These are phyloP conservation scores for Coturnix japonica DNA, from an alignment of 2,113 vertebrate species.

Conservation along the genomic window DNA sequence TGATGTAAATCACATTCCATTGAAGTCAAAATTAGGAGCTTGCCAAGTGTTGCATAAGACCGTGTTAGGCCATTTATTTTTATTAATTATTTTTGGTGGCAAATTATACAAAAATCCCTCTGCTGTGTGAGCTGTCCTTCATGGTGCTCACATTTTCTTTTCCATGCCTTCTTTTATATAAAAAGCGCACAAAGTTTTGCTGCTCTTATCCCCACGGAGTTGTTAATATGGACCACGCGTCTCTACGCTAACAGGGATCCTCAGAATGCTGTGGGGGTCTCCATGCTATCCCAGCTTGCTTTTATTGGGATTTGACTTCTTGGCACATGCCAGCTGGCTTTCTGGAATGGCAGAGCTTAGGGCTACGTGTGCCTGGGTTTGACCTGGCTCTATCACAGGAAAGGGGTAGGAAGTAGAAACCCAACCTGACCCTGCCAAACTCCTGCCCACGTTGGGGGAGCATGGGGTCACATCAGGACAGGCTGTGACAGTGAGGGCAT, in stretches of 20 bases:
- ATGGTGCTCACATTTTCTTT: not conserved
- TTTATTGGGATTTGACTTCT: not conserved
- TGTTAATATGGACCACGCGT: not conserved
- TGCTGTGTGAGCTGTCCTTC: not conserved
- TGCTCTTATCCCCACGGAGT: not conserved
- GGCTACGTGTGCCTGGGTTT: not conserved
- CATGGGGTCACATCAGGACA: not conserved
- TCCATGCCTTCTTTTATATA: not conserved
- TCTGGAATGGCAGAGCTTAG: not conserved
- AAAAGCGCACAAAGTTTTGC: not conserved
- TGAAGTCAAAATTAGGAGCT: conserved; percentile 2
- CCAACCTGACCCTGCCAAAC: not conserved
- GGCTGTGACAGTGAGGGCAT: not conserved
- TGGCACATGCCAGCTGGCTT: not conserved
- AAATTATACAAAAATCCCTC: fast-evolving
- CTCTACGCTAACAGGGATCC: not conserved
- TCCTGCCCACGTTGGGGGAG: not conserved
- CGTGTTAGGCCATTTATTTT: not conserved
- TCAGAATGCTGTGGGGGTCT: not conserved
- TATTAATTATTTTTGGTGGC: not conserved
- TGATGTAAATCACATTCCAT: not conserved
- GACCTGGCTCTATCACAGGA: not conserved
- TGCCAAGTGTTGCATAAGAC: not conserved
- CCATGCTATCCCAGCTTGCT: not conserved
- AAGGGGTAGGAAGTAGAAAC: not conserved